A percentile compares a stretch with the other conserved stretches of the same genome.
phyloP scores from a whole-genome alignment of 1,140 invertebrate genomes.

The Panagrolaimus sp. region DNA sequence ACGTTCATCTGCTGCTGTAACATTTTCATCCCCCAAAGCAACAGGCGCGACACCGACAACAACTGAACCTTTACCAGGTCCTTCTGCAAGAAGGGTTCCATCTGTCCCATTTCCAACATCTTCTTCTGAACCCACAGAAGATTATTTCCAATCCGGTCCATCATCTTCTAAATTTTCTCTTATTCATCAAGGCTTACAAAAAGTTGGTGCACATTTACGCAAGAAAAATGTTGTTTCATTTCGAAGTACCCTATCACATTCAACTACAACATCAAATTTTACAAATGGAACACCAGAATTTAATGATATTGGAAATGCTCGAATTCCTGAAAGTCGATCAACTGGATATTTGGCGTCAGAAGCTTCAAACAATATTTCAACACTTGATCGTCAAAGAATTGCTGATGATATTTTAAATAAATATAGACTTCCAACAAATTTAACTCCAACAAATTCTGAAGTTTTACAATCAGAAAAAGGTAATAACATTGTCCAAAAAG shows the following conservation, averaged over 20 bases:
- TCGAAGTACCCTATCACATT: not conserved
- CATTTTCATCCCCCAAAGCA: too few relatives aligned
- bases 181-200: conserved; percentile 23
- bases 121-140: too few relatives aligned
- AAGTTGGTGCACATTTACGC: conserved; percentile 26
- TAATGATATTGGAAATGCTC: not conserved
- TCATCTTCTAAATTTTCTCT: not conserved
- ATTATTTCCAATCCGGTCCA: too few relatives aligned
- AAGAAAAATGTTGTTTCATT: conserved; percentile 8
- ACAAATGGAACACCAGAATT: not conserved
- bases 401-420: conserved; percentile 90
- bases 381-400: conserved; percentile 54
- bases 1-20: too few relatives aligned
- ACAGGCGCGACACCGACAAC: too few relatives aligned
- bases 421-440: conserved; percentile 67
- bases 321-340: not conserved
- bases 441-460: not conserved
- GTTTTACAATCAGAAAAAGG: conserved; percentile 21
- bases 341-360: not conserved
- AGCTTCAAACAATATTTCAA: not conserved
- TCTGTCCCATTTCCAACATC: not conserved
- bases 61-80: too few relatives aligned
- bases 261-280: not conserved
- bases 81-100: not conserved
- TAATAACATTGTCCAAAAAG: conserved; percentile 53